Base-by-base conservation (phyloP, 2,113 vertebrate genomes). In the Butastur rufipennis region DNA sequence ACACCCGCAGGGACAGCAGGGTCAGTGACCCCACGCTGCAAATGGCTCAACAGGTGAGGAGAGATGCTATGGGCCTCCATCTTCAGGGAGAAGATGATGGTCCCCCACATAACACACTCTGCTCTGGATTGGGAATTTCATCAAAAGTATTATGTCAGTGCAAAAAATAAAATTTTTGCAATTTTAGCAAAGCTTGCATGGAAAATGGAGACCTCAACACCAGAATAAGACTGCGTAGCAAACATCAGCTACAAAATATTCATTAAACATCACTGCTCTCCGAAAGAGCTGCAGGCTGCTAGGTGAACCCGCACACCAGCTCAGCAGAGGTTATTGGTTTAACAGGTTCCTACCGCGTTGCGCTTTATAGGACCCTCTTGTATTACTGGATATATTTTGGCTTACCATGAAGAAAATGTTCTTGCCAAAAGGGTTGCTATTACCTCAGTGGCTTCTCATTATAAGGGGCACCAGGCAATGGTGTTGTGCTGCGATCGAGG, bases 341-440 rank as follows among this genome's bases (percentile, higher is more conserved):
- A 61, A 61, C 42, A 11, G 48, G 50, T 68, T 82, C 62, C 11
- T 38, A 58, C 25, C 36, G 40, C 0, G 0, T 21, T 10, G 31
- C 5, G 8, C 7, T 89, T 95, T 61, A 92, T 47, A 47, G 73
- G 43, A 58, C 55, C 50, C 78, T 84, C 70, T 59, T 79, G 53
- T 62, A 8, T 59, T 72, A 45, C 7, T 47, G 63, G 53, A 59
- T 48, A 9, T 15, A 26, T 34, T 58, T 61, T 77, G 40, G 73
- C 90, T 86, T 56, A 23, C 40, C 27, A 4, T 40, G 82, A 70
- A 94, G 80, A 58, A 94, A 95, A 88, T 2, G 7, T 26, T 82
- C 65, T 86, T 95, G 79, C 81, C 90, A 85, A 79, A 73, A 90
- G 52, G 11, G 59, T 75, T 93, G 31, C 55, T 93, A 48, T 88